Conservation (phyloP, 1,140 invertebrate genomes). For the Gryllus bimaculatus region DNA sequence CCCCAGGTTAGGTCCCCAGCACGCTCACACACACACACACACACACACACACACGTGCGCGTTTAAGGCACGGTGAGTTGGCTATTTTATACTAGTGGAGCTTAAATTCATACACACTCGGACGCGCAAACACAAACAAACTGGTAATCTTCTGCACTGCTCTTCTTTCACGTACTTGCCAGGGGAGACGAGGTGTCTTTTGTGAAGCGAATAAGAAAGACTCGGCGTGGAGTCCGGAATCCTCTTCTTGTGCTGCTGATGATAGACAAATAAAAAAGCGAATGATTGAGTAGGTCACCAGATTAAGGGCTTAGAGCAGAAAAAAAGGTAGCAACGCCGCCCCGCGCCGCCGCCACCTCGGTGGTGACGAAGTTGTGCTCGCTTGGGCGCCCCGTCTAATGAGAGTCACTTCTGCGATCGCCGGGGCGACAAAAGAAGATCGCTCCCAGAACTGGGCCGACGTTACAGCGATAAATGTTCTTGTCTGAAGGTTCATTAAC, state of each 20-base stretch:
- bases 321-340: neutral
- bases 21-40: neutral
- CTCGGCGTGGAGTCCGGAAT: neutral
- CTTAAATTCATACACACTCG: constrained; percentile 4
- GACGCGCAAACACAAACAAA: constrained; percentile 3
- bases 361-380: neutral
- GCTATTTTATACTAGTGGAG: constrained; percentile 1
- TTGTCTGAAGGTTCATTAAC: constrained; percentile 4
- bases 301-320: neutral
- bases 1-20: neutral
- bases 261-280: constrained; percentile 5
- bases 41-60: neutral
- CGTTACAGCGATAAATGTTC: neutral
- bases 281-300: neutral
- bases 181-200: neutral
- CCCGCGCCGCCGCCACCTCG: too few relatives aligned
- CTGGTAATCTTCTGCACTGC: neutral
- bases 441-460: neutral
- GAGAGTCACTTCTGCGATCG: neutral
- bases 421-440: neutral
- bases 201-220: neutral
- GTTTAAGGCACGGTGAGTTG: neutral
- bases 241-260: neutral
- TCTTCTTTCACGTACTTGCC: neutral
- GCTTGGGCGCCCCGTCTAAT: neutral